Evolutionary conservation across 2,113 vertebrate species (phyloP).

Genomic region (Penelope pileata): DNA sequence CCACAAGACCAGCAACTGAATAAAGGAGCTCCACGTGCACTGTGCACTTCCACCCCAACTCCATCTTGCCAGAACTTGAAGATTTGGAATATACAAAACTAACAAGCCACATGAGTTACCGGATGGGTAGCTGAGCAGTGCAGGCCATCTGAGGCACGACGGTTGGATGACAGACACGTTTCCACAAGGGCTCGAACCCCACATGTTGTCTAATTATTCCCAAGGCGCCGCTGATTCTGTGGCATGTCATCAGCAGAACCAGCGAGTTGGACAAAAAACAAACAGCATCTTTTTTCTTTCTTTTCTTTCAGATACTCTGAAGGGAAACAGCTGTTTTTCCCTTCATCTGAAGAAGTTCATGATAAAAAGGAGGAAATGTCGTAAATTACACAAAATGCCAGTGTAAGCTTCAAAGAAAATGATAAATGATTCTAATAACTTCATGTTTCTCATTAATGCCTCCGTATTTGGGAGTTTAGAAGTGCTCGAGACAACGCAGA

Average conservation of each 20-base stretch:
- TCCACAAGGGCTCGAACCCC: conserved; percentile 65
- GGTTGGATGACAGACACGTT: conserved; percentile 60
- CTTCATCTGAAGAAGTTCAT: conserved; percentile 76
- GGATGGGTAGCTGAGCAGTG: conserved; percentile 59
- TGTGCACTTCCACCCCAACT: neutral
- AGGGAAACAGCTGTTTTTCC: conserved; percentile 77
- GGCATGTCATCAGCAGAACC: conserved; percentile 69
- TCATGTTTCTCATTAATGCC: conserved; percentile 82
- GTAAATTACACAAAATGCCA: conserved; percentile 82
- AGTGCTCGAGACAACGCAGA: conserved; percentile 69
- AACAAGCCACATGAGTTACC: conserved; percentile 33
- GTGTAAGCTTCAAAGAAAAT: conserved; percentile 81
- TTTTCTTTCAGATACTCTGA: conserved; percentile 68
- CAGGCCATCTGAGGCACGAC: conserved; percentile 68
- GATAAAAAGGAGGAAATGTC: conserved; percentile 79
- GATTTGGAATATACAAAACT: neutral
- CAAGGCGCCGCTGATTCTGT: conserved; percentile 64
- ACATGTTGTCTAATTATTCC: conserved; percentile 51
- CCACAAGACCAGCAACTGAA: neutral
- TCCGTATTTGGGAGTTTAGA: conserved; percentile 71
- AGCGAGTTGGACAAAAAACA: conserved; percentile 68
- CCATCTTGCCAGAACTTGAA: neutral
- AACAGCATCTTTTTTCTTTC: conserved; percentile 70
- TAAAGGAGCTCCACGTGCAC: neutral
- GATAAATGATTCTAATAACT: conserved; percentile 82